Base-by-base conservation (phyloP, 2,113 vertebrate genomes). In the Tupaia tana region DNA sequence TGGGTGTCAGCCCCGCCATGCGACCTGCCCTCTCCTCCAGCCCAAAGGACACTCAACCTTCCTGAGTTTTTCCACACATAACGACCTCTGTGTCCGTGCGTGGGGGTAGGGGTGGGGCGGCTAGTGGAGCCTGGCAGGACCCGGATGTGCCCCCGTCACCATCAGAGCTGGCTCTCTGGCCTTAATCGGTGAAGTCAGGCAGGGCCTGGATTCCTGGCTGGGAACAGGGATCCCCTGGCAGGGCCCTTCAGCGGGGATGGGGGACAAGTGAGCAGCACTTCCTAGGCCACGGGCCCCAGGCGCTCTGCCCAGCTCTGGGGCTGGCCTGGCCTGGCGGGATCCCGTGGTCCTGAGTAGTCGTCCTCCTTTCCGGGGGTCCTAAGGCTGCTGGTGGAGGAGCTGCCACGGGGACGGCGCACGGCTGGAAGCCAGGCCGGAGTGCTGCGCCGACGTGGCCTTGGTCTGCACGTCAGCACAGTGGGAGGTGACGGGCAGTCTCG, bases 401-500 rank as follows among this genome's bases (percentile, higher is more conserved):
- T 2, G 25, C 73, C 59, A 0, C 1, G 3, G 25, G 79, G 24
- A 67, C 43, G 8, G 27, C 2, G 0, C 6, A n/a, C 69, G 61
- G 70, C 82, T 1, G n/a, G 61, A 19, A 4, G 54, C 12, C 56
- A 5, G 20, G 56, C 43, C 43, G 1, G 7, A 43, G 56, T 22
- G n/a, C 59, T 7, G 71, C 24, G 4, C 7, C 0, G 18, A 0
- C 43, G 9, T 13, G 58, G 69, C 64, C 64, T 81, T n/a, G 0
- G 20, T 13, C 73, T 3, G 0, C 19, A 0, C 0, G 16, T 63
- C 79, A 15, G 29, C 54, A 2, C 25, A 0, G 19, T 4, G 16
- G 58, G 25, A 8, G 7, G 0, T 73, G 2, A 0, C 0, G 0
- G 27, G 43, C 58, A 1, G 0, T 29, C 71, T 34, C 14, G 0